Evolutionary conservation across 1,140 invertebrate genomes (phyloP).

Genomic region (Medauroidea extradentata): DNA sequence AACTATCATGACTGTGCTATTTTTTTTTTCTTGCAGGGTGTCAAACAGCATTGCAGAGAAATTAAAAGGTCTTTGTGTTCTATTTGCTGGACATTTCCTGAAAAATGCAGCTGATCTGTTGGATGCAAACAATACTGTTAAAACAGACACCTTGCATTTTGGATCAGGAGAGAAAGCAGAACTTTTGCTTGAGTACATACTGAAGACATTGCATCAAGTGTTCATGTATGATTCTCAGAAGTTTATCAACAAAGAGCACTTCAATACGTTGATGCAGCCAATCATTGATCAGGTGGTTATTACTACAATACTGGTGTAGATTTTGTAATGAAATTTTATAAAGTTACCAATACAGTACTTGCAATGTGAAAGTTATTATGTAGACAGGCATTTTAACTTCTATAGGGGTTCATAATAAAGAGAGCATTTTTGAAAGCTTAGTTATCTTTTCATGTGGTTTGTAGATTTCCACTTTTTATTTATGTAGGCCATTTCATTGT

Average conservation of each 20-base stretch:
- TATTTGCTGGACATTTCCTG: conserved; percentile 83
- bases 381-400: no score
- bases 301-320: no score
- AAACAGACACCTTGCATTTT: neutral
- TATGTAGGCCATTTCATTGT: no score
- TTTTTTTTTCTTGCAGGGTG: conserved; percentile 51
- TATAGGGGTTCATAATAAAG: no score
- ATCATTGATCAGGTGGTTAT: conserved; percentile 72
- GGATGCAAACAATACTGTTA: conserved; percentile 40
- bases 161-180: neutral
- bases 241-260: conserved; percentile 80
- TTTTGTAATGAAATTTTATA: no score
- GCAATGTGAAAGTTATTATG: no score
- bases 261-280: conserved; percentile 76
- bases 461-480: no score
- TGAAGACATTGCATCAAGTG: conserved; percentile 69
- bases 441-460: no score
- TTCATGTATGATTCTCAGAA: conserved; percentile 77
- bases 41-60: conserved; percentile 72
- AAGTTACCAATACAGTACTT: no score
- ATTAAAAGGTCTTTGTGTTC: conserved; percentile 80
- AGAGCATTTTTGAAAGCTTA: no score
- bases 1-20: neutral
- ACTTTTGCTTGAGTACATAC: conserved; percentile 57
- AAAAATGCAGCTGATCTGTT: conserved; percentile 71